Evolutionary conservation across 2,888 invertebrate species (phyloP).

Genomic region (Catonia carolina): DNA sequence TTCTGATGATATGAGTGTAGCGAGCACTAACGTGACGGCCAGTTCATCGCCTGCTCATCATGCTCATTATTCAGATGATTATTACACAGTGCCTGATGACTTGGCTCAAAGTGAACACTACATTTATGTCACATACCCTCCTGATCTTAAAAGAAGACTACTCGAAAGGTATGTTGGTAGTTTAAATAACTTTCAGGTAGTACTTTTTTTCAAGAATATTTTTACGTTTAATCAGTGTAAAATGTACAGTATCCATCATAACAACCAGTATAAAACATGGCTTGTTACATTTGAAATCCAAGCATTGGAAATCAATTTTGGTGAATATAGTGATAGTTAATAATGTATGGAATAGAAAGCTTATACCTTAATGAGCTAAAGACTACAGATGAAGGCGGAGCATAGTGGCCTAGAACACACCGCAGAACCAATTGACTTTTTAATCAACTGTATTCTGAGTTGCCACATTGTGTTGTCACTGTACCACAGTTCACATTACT

Average conservation of each 20-base stretch:
- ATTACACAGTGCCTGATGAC: constrained; percentile 37
- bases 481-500: too few relatives aligned
- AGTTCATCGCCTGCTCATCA: constrained; percentile 52
- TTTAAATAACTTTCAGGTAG: constrained; percentile 42
- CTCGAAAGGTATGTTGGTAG: constrained; percentile 60
- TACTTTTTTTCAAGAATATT: background rate
- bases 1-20: constrained; percentile 62
- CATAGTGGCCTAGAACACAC: too few relatives aligned
- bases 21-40: constrained; percentile 59
- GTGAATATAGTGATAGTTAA: too few relatives aligned
- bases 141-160: constrained; percentile 73
- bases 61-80: constrained; percentile 44
- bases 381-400: too few relatives aligned
- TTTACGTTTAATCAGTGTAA: background rate
- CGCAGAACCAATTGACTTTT: too few relatives aligned
- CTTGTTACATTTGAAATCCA: too few relatives aligned
- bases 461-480: too few relatives aligned
- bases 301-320: too few relatives aligned
- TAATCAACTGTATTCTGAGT: too few relatives aligned
- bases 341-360: too few relatives aligned
- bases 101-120: constrained; percentile 51
- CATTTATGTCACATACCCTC: constrained; percentile 83
- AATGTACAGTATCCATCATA: background rate
- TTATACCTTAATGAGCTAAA: too few relatives aligned
- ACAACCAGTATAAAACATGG: background rate